A percentile compares a stretch with the other conserved stretches of the same genome.
phyloP scores from a whole-genome alignment of 1,140 invertebrate genomes.

The Pseudomyrmex cubaensis region DNA sequence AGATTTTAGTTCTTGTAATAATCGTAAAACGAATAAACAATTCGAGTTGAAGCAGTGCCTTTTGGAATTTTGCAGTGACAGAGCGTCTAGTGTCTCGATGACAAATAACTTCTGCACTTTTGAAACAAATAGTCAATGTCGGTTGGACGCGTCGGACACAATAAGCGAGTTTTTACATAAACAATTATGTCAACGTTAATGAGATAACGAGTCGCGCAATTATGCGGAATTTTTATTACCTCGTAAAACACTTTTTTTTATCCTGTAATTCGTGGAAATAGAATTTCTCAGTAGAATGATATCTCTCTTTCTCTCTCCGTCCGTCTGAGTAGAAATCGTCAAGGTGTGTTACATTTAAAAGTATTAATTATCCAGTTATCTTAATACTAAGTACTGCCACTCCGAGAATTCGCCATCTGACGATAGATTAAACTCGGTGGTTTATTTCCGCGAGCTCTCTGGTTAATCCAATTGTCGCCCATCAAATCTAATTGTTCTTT shows the following conservation, averaged over 20 bases:
- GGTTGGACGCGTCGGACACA: background rate
- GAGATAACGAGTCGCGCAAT: slow-evolving; percentile 2
- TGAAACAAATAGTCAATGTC: background rate
- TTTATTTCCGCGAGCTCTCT: slow-evolving; percentile 25
- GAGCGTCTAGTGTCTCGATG: background rate
- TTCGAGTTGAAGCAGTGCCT: background rate
- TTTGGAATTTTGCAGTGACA: slow-evolving; percentile 25
- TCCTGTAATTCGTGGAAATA: background rate
- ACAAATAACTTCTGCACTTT: slow-evolving; percentile 12
- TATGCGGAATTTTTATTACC: slow-evolving; percentile 10
- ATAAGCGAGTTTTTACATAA: background rate
- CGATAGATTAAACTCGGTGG: background rate
- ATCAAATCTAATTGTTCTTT: slow-evolving; percentile 76
- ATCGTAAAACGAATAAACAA: background rate
- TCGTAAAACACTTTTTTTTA: background rate
- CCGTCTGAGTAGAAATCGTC: background rate
- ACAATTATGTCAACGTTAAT: slow-evolving; percentile 8
- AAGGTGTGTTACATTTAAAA: background rate
- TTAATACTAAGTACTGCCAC: background rate
- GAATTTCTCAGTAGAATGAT: background rate
- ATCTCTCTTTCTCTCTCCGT: no score
- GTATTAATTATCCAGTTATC: slow-evolving; percentile 18
- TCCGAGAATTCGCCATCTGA: background rate
- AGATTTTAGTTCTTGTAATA: background rate
- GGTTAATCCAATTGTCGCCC: slow-evolving; percentile 60